Conservation (phyloP, 2,797 vertebrate species). For the Coreius guichenoti region DNA sequence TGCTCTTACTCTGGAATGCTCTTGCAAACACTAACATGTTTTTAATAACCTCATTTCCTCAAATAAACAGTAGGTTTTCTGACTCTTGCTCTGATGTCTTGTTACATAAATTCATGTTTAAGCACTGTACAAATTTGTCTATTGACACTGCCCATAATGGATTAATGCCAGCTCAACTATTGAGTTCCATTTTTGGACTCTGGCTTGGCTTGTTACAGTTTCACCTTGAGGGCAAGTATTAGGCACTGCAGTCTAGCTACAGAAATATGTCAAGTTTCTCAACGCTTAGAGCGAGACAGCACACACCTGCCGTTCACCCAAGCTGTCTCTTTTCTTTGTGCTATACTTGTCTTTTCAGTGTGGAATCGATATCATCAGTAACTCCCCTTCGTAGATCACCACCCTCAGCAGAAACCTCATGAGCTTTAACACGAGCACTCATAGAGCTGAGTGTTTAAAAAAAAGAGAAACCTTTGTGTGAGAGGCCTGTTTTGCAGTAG, state of each 20-base stretch:
- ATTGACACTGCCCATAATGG: background rate
- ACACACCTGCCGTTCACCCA: slow-evolving; percentile 32
- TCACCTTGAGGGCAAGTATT: slow-evolving; percentile 37
- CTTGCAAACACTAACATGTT: background rate
- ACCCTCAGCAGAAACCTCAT: slow-evolving; percentile 37
- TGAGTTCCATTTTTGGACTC: slow-evolving; percentile 38
- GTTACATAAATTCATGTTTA: background rate
- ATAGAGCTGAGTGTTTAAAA: background rate
- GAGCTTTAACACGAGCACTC: slow-evolving; percentile 37
- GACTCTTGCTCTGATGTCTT: background rate
- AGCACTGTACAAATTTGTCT: background rate
- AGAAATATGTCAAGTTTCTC: slow-evolving; percentile 26
- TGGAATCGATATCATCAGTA: slow-evolving; percentile 27
- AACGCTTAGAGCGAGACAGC: slow-evolving; percentile 5
- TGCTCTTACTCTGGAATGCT: background rate
- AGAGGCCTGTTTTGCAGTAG: background rate
- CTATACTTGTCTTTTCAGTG: slow-evolving; percentile 25
- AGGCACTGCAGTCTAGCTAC: background rate
- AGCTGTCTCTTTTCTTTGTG: slow-evolving; percentile 8
- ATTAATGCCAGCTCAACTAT: slow-evolving; percentile 26
- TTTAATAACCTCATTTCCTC: background rate
- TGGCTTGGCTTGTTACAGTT: slow-evolving; percentile 51
- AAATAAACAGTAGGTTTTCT: background rate
- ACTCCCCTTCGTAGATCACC: slow-evolving; percentile 37
- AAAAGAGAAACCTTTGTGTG: background rate